Percentiles rank a stretch among this genome's conserved stretches.
Conservation (phyloP, 1,140 invertebrate genomes). For the Rhagoletis pomonella region DNA sequence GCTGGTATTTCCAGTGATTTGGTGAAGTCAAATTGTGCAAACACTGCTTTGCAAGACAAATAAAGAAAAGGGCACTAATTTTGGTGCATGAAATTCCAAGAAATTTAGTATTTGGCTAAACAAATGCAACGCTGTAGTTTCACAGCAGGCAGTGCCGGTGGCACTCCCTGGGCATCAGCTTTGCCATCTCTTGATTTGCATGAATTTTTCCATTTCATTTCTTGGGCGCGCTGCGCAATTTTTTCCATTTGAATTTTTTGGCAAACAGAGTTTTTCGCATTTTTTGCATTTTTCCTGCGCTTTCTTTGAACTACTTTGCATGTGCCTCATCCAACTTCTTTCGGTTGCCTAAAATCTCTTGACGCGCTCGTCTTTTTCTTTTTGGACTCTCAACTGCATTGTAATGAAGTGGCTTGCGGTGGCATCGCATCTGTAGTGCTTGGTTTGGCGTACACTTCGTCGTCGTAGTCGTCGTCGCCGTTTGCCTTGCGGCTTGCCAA, state of each 20-base stretch:
- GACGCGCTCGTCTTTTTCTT: not conserved
- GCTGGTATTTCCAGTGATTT: not conserved
- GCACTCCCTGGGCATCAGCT: not conserved
- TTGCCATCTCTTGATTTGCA: not conserved
- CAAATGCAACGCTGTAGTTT: not conserved
- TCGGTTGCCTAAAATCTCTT: not conserved
- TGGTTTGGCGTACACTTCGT: not conserved
- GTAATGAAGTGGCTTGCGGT: not conserved
- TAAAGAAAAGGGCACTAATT: not conserved
- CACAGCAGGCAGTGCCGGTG: not conserved
- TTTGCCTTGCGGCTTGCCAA: not conserved
- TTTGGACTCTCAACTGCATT: not conserved
- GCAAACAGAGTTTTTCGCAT: not conserved
- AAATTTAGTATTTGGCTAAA: not conserved
- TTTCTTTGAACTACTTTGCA: not conserved
- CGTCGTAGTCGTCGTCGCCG: too few species aligned
- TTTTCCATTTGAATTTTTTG: not conserved
- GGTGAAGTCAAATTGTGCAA: not conserved
- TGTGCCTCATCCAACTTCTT: not conserved
- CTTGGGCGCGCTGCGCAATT: not conserved
- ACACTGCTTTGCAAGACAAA: not conserved
- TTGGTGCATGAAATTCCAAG: not conserved
- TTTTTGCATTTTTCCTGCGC: not conserved
- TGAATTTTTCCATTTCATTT: constrained; percentile 38
- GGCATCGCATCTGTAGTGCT: not conserved